Percentiles rank a stretch among this genome's conserved stretches.
Conservation (phyloP, 2,113 vertebrate species). For the Colistium nudipinnis region DNA sequence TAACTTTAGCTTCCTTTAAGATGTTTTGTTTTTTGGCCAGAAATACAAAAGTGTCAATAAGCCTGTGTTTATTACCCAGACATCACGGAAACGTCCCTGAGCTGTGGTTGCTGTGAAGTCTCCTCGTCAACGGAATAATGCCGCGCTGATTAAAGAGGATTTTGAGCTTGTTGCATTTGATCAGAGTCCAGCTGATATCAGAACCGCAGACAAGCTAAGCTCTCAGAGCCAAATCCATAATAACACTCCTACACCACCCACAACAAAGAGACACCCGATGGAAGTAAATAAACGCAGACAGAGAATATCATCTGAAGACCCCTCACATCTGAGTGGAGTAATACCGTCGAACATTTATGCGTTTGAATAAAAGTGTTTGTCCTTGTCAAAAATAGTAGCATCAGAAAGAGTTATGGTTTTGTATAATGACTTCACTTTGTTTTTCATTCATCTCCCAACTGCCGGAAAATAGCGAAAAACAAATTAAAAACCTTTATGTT, state of each 20-base stretch:
- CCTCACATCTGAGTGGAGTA: conserved; percentile 56
- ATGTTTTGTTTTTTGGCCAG: background rate
- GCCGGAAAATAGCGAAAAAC: conserved; percentile 4
- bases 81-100: conserved; percentile 22
- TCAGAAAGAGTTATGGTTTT: conserved; percentile 59
- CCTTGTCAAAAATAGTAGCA: conserved; percentile 55
- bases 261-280: conserved; percentile 60
- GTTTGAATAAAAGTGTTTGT: conserved; percentile 55
- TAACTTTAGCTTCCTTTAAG: conserved; percentile 21
- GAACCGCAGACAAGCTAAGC: conserved; percentile 64
- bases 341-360: conserved; percentile 52
- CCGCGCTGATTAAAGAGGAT: conserved; percentile 73
- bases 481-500: conserved; percentile 16
- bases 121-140: conserved; percentile 50
- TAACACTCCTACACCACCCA: conserved; percentile 58
- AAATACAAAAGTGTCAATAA: conserved; percentile 15
- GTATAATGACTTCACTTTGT: conserved; percentile 36
- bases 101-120: conserved; percentile 45
- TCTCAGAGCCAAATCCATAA: conserved; percentile 66
- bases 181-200: conserved; percentile 78
- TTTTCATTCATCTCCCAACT: conserved; percentile 51
- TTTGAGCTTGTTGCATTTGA: conserved; percentile 71
- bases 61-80: conserved; percentile 15
- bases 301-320: conserved; percentile 52
- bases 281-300: conserved; percentile 61